Conservation (phyloP, 2,888 invertebrate species). For the Creontiades dilutus region DNA sequence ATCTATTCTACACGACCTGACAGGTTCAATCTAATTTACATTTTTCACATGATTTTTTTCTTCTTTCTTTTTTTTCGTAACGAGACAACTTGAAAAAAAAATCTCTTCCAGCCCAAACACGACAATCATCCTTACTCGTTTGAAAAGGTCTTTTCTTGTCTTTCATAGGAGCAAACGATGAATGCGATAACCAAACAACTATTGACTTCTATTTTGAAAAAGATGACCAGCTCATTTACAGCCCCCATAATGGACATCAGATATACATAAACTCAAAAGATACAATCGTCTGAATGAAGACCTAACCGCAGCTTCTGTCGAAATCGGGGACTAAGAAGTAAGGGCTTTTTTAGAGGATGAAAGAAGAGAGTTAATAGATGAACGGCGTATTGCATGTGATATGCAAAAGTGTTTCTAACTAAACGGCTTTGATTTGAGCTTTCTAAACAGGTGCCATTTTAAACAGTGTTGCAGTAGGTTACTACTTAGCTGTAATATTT, state of each 20-base stretch:
- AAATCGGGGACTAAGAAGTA: too few relatives aligned
- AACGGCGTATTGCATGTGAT: too few relatives aligned
- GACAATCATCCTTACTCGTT: not conserved
- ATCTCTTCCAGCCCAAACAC: not conserved
- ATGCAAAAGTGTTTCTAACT: too few relatives aligned
- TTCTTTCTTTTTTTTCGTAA: not conserved
- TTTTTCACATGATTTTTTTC: constrained; percentile 48
- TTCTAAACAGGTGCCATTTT: too few relatives aligned
- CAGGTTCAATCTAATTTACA: constrained; percentile 67
- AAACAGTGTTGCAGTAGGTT: too few relatives aligned
- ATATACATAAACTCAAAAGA: not conserved
- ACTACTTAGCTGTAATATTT: too few relatives aligned
- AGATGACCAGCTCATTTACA: not conserved
- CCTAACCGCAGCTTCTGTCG: too few relatives aligned
- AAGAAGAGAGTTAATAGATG: too few relatives aligned
- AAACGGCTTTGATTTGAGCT: too few relatives aligned
- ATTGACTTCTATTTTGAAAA: not conserved
- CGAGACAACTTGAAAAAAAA: constrained; percentile 30
- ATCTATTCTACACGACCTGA: constrained; percentile 65
- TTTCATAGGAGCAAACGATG: not conserved
- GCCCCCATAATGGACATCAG: not conserved
- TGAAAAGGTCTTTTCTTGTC: not conserved
- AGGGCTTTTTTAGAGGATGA: too few relatives aligned
- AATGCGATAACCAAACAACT: constrained; percentile 16
- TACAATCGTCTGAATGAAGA: not conserved